Evolutionary conservation across 2,113 vertebrate genomes (phyloP).

Genomic region (Limanda limanda): DNA sequence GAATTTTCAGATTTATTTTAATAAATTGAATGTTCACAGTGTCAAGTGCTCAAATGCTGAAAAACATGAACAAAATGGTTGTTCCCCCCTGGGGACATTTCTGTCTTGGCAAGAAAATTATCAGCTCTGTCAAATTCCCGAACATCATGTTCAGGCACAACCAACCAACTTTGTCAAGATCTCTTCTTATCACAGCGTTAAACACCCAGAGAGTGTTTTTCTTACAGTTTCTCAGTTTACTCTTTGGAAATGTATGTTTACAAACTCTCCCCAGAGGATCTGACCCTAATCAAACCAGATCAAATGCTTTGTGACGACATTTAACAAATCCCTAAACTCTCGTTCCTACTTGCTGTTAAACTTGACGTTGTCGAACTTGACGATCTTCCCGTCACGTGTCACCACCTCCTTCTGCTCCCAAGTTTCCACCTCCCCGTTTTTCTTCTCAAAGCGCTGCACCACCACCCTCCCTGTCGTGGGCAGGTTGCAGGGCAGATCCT

Average conservation of each 20-base stretch:
- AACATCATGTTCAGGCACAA: neutral
- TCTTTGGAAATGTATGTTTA: neutral
- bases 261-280: neutral
- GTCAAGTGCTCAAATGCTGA: neutral
- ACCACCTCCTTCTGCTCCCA: slow-evolving; percentile 76
- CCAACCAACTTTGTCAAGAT: neutral
- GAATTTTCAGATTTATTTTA: neutral
- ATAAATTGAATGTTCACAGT: slow-evolving; percentile 31
- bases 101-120: slow-evolving; percentile 16
- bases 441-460: slow-evolving; percentile 59
- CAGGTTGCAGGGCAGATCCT: slow-evolving; percentile 55
- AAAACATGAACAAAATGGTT: slow-evolving; percentile 18
- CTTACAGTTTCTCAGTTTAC: neutral
- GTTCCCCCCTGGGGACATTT: neutral
- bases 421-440: slow-evolving; percentile 46
- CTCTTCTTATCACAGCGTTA: neutral
- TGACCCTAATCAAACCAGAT: neutral
- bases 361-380: slow-evolving; percentile 70
- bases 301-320: no score
- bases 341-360: slow-evolving; percentile 51
- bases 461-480: slow-evolving; percentile 63
- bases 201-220: neutral
- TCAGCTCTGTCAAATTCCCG: neutral
- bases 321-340: neutral
- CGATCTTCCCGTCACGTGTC: slow-evolving; percentile 69